Base-by-base conservation (phyloP, 1,140 invertebrate genomes). In the Zaprionus taronus region DNA sequence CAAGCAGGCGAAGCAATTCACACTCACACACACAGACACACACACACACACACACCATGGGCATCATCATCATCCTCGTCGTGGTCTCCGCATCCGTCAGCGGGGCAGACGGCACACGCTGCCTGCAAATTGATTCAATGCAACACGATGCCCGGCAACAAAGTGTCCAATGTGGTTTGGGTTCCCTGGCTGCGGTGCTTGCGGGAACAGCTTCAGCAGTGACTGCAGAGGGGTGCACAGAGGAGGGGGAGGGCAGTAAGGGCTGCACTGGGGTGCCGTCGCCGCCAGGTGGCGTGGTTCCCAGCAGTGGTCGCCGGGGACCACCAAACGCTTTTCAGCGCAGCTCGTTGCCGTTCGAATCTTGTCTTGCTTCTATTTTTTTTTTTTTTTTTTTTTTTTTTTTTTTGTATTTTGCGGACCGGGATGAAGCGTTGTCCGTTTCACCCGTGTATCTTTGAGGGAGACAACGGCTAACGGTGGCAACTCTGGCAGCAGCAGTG, bases 211-310 rank as follows among this genome's bases (percentile, higher is more conserved):
- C 14, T 20, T 11, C n/a, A 31, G 55, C 41, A 41, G 31, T 20
- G 15, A 12, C 14, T 20, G 60, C 5, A 5, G 15, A 7, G 14
- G 44, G 12, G 9, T 12, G 20, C 2, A 7, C 15, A n/a, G 31
- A n/a, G n/a, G n/a, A n/a, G 3, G 4, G 28, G 31, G 31, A 1
- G 2, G 28, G 31, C 60, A 75, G 58, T 70, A 69, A 65, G 61
- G 79, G 67, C 53, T 38, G 79, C 64, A 26, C 34, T 86, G 90
- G 85, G 85, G 85, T 90, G 85, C 79, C 76, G 66, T 67, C 68
- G 63, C 90, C 90, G 84, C 81, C 84, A 87, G 69, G 47, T 24
- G 41, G 41, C 41, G 41, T 47, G 41, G 41, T 47, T 47, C 41
- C 41, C 41, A 47, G 41, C 72, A 75, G 67, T 58, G 73, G 58